Conservation (phyloP, 2,888 invertebrate species). For the Drosophila kokeensis region DNA sequence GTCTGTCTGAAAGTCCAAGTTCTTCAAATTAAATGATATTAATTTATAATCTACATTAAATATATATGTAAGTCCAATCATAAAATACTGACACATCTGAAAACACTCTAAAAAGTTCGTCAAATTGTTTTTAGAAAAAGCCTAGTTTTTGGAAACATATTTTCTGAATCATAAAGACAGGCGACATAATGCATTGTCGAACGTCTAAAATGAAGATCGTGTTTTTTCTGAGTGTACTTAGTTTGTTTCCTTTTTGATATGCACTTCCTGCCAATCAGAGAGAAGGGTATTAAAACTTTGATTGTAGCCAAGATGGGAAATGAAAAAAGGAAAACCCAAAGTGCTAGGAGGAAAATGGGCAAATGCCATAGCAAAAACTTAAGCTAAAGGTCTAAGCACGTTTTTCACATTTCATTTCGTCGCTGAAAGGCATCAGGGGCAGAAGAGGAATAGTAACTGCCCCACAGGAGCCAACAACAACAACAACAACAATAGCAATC, state of each 20-base stretch:
- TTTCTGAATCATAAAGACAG: too few species aligned
- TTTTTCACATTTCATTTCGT: slow-evolving; percentile 72
- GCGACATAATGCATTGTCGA: too few species aligned
- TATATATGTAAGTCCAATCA: too few species aligned
- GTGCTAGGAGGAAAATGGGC: slow-evolving; percentile 14
- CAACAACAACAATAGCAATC: slow-evolving; percentile 15
- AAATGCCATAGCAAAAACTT: slow-evolving; percentile 41
- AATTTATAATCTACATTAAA: too few species aligned
- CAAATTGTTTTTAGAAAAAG: too few species aligned
- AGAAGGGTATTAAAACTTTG: slow-evolving; percentile 30
- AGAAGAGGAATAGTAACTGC: slow-evolving; percentile 13
- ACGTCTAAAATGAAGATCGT: too few species aligned
- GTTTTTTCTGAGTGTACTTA: neutral
- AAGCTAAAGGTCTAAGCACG: slow-evolving; percentile 58
- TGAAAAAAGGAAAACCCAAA: slow-evolving; percentile 1
- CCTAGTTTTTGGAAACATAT: too few species aligned
- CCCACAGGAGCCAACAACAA: slow-evolving; percentile 24
- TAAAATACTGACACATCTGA: too few species aligned
- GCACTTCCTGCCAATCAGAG: slow-evolving; percentile 1
- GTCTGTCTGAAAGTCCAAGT: too few species aligned
- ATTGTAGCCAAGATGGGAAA: slow-evolving; percentile 22
- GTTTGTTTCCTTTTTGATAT: too few species aligned
- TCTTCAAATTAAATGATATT: too few species aligned
- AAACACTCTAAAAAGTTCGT: too few species aligned
- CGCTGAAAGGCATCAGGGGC: neutral